Percentiles rank a stretch among this genome's conserved stretches.
Conservation (phyloP, 2,113 vertebrate species). For the Penelope pileata region DNA sequence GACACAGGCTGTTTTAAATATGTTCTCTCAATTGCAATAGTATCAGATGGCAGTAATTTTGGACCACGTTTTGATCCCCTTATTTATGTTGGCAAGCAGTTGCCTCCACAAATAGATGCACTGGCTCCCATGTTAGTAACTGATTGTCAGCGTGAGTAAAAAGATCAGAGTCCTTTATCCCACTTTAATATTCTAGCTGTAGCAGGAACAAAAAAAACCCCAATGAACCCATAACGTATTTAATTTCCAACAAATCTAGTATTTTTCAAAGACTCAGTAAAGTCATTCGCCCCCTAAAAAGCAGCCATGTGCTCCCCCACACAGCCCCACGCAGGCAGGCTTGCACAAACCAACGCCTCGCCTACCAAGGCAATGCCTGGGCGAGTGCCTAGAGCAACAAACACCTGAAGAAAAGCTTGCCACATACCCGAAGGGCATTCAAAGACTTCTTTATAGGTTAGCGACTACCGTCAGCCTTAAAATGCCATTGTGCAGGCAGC, state of each 20-base stretch:
- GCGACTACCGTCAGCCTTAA: not conserved
- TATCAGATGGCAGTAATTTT: conserved; percentile 56
- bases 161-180: conserved; percentile 15
- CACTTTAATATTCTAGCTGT: not conserved
- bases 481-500: fast-evolving
- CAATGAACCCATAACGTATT: not conserved
- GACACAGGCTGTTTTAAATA: conserved; percentile 39
- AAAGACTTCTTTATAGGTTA: not conserved
- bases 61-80: conserved; percentile 61
- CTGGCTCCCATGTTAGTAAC: conserved; percentile 23
- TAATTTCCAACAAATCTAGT: not conserved
- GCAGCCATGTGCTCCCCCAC: not conserved
- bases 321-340: not conserved
- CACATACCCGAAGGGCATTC: not conserved
- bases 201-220: not conserved
- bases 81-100: conserved; percentile 49
- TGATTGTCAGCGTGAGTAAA: conserved; percentile 38
- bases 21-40: conserved; percentile 44
- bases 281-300: not conserved
- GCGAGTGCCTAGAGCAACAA: not conserved
- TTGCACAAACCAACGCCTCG: not conserved
- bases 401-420: not conserved
- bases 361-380: not conserved
- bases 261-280: not conserved
- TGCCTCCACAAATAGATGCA: conserved; percentile 53